Base-by-base conservation (phyloP, 2,888 invertebrate species). In the Lottia gigantea region DNA sequence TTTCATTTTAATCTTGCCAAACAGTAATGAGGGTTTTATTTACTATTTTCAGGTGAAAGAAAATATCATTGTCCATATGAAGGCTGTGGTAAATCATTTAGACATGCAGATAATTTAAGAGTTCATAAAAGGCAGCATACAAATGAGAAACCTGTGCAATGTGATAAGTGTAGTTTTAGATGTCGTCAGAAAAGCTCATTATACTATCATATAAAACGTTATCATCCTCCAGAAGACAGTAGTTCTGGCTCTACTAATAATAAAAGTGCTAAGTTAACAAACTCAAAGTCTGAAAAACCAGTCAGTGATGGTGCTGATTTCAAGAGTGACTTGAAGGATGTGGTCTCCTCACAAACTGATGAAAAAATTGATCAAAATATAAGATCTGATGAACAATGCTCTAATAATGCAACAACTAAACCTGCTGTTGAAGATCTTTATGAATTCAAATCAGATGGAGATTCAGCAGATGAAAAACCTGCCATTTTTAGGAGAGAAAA, bases 181-280 rank as follows among this genome's bases (percentile, higher is more conserved):
- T 87, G 87, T 74, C 80, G 86, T 67, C 88, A 88, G 78, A 86
- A 84, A 71, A 85, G 82, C 71, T 86, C 86, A 1, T 80, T 88
- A 19, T 81, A 81, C 67, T 84, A 83, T 78, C 88, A 88, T 76
- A 80, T 85, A 73, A 80, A 79, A 65, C 77, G 75, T 49, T 71
- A 78, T 11, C 82, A 82, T 68, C 66, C 74, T 63, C 26, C 68
- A n/a, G 16, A 62, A 63, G 65, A 70, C 23, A 55, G 19, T 19
- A 26, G 31, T 25, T 16, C 66, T 12, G 26, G 55, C 19, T 16
- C 66, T 12, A 55, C 61, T 19, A 64, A 23, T 16, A 46, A 46
- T 16, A 63, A n/a, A 25, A 25, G 26, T 7, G 68, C 62, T 46
- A 12, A 26, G 31, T 16, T 19, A n/a, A 55, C 19, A 8, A 64